Evolutionary conservation across 2,113 vertebrate species (phyloP).

Genomic region (Cyphomyrus plagiostoma): DNA sequence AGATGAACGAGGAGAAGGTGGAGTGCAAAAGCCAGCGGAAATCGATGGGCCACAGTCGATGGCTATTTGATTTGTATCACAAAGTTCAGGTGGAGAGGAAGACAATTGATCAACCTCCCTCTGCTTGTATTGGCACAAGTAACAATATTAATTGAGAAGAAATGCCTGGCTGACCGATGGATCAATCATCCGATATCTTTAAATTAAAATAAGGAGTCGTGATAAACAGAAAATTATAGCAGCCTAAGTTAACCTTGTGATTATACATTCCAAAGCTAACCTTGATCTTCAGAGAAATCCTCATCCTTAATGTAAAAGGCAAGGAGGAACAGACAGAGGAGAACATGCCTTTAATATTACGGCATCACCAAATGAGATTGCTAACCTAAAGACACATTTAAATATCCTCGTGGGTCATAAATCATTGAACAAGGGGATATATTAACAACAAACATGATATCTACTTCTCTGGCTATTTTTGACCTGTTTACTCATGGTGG

Average conservation of each 20-base stretch:
- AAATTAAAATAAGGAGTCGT: slow-evolving; percentile 39
- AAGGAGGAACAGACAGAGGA: not conserved
- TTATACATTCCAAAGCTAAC: slow-evolving; percentile 28
- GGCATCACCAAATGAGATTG: not conserved
- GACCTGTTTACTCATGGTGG: not conserved
- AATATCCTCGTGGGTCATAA: not conserved
- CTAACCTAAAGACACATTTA: not conserved
- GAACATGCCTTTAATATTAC: not conserved
- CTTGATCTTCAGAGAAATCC: slow-evolving; percentile 23
- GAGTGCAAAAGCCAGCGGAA: slow-evolving; percentile 46
- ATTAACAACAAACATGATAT: not conserved
- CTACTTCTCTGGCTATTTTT: not conserved
- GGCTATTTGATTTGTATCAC: slow-evolving; percentile 54
- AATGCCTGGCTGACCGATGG: slow-evolving; percentile 37
- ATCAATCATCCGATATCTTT: slow-evolving; percentile 35
- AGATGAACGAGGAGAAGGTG: slow-evolving; percentile 38
- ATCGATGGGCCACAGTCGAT: slow-evolving; percentile 56
- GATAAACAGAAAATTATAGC: slow-evolving; percentile 30
- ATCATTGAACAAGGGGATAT: not conserved
- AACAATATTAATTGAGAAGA: slow-evolving; percentile 56
- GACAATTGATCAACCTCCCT: slow-evolving; percentile 47
- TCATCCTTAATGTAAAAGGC: not conserved
- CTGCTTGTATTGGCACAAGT: slow-evolving; percentile 43
- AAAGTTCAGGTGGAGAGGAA: slow-evolving; percentile 48
- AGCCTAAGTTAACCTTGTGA: slow-evolving; percentile 29